phyloP scores from a whole-genome alignment of 2,888 invertebrate genomes.

The Heteropelma amictum region DNA sequence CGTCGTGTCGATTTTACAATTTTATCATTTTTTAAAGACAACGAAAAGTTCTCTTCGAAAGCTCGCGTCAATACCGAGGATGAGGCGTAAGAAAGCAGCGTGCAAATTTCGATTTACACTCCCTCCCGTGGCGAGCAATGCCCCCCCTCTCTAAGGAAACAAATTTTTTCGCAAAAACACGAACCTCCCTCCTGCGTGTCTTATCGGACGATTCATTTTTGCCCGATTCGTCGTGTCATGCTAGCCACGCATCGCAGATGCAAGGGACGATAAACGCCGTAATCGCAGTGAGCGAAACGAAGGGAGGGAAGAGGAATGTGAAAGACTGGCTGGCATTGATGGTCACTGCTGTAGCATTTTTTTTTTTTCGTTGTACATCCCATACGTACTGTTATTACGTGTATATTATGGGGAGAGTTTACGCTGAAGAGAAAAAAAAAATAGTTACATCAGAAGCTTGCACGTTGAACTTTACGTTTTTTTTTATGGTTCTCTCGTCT shows the following conservation, averaged over 20 bases:
- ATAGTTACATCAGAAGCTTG: neutral
- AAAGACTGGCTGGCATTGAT: too few relatives aligned
- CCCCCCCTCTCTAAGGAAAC: neutral
- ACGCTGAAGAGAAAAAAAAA: neutral
- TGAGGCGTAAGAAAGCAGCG: too few relatives aligned
- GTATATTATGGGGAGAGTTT: too few relatives aligned
- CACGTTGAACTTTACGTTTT: too few relatives aligned
- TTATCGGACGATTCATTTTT: constrained; percentile 40
- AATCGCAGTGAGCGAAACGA: constrained; percentile 62
- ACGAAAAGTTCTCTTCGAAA: neutral
- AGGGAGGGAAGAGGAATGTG: constrained; percentile 6
- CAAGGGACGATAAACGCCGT: constrained; percentile 61
- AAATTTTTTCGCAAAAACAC: neutral
- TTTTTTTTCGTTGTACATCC: too few relatives aligned
- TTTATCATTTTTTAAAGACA: too few relatives aligned
- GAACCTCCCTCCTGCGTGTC: constrained; percentile 27
- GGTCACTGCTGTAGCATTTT: too few relatives aligned
- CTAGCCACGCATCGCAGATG: constrained; percentile 55
- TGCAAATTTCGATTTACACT: constrained; percentile 5
- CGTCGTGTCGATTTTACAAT: too few relatives aligned
- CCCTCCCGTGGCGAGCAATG: neutral
- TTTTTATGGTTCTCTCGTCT: constrained; percentile 56
- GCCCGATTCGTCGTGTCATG: constrained; percentile 30
- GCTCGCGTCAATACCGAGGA: too few relatives aligned
- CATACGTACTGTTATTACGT: too few relatives aligned